Evolutionary conservation across 2,888 invertebrate genomes (phyloP).

Genomic region (Pristionchus mayeri): DNA sequence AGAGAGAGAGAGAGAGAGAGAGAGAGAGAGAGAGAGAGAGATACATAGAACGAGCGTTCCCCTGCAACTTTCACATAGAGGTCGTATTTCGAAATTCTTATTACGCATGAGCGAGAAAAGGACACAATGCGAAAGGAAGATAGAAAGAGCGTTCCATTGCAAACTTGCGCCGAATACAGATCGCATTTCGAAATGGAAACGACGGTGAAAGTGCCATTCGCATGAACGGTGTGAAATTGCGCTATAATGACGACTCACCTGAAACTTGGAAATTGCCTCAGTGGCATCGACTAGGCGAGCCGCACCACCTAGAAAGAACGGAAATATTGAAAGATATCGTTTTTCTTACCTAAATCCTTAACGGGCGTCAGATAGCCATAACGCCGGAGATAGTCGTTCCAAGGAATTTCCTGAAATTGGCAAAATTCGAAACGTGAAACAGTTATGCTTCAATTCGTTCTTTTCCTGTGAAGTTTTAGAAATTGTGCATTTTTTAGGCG

Average conservation of each 20-base stretch:
- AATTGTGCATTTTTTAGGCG: background rate
- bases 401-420: background rate
- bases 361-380: slow-evolving; percentile 12
- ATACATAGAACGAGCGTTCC: too few relatives aligned
- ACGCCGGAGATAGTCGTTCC: slow-evolving; percentile 38
- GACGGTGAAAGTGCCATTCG: too few relatives aligned
- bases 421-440: background rate
- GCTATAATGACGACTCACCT: background rate
- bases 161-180: background rate
- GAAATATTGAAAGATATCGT: background rate
- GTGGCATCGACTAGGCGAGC: slow-evolving; percentile 28
- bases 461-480: background rate
- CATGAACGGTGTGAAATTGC: too few relatives aligned
- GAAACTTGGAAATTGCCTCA: slow-evolving; percentile 31
- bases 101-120: too few relatives aligned
- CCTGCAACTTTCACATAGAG: too few relatives aligned
- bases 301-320: background rate
- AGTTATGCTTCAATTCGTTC: background rate
- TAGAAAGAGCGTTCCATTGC: background rate
- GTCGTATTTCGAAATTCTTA: too few relatives aligned
- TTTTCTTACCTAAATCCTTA: background rate
- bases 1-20: too few relatives aligned
- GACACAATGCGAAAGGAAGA: too few relatives aligned
- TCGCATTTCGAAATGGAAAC: background rate
- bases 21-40: too few relatives aligned